Evolutionary conservation across 92 coral and sea anemone species (phyloP), one percentile per base, ranked within the genome.

Genomic region (Isaurus tuberculatus): DNA sequence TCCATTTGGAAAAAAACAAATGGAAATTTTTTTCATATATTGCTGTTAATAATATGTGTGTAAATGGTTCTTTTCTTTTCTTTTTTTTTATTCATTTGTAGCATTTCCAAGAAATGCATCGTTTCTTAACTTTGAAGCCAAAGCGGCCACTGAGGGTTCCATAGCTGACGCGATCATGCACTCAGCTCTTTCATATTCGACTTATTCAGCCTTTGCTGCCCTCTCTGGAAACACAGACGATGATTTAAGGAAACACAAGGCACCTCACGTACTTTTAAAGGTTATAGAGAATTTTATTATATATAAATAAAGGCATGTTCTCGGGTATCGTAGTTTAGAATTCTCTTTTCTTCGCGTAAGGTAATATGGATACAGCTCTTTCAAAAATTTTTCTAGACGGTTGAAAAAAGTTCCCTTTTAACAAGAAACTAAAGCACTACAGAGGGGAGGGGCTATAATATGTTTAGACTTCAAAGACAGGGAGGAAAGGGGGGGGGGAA

Each of bases 131-230:
- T 15, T n/a, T 33, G 86, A 13, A 29, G 71, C 64, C 9, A 30
- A 27, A 2, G 16, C 63, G 2, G 7, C 26, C 51, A 17, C 16
- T 36, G 15, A 37, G 14, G 60, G 42, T 16, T 83, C 81, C 29
- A 25, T 85, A 69, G 86, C 84, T 17, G 84, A 87, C 30, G 65
- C 42, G 67, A 49, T 92, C n/a, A 81, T 64, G 16, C 15, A 53
- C 8, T 30, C 77, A 58, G 72, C 95, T 2, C 55, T 78, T 30
- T 66, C 72, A 11, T 87, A 84, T 26, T 80, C 86, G 8, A 93
- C 93, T 0, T 89, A 90, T 46, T 92, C 95, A 1, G 88, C 91
- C 11, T 92, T 92, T 55, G 75, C 93, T 36, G 93, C 95, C n/a
- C 71, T 92, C 42, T 92, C 95, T 23, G 95, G 95, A 63, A 89